Percentiles rank a stretch among this genome's conserved stretches.
Conservation (phyloP, 2,888 invertebrate species). For the Belgica antarctica region DNA sequence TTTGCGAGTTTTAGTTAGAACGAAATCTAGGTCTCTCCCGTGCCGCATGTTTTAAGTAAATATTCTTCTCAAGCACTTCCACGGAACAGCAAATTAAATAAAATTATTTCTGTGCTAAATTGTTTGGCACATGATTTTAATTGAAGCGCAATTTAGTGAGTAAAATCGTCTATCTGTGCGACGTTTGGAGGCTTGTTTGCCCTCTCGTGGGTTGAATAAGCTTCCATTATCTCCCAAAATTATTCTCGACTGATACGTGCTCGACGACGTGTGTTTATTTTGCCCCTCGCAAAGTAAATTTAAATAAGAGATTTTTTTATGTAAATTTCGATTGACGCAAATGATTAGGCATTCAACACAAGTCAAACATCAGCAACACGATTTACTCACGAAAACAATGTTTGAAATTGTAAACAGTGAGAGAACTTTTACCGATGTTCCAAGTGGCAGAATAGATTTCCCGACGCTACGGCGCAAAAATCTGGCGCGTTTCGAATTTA, state of each 20-base stretch:
- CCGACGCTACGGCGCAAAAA: background rate
- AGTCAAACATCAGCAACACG: background rate
- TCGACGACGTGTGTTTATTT: background rate
- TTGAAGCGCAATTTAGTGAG: background rate
- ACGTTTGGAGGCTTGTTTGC: constrained; percentile 6
- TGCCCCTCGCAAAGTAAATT: background rate
- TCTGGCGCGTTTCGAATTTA: background rate
- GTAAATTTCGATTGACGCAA: constrained; percentile 38
- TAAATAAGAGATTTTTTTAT: constrained; percentile 2
- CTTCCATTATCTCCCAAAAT: background rate
- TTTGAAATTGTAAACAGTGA: constrained; percentile 1
- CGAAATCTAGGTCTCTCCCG: too few species aligned
- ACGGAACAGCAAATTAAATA: too few species aligned
- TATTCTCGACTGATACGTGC: background rate
- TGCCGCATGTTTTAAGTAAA: too few species aligned
- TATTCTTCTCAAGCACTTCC: too few species aligned
- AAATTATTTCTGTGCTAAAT: too few species aligned
- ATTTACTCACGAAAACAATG: background rate
- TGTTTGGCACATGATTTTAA: background rate
- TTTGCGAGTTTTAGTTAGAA: too few species aligned
- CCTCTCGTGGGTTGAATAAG: background rate
- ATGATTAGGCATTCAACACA: constrained; percentile 10
- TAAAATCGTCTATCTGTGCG: background rate
- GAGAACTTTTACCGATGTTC: background rate
- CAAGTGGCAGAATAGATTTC: background rate